Base-by-base conservation (phyloP, 2,113 vertebrate species). In the Takifugu bimaculatus region DNA sequence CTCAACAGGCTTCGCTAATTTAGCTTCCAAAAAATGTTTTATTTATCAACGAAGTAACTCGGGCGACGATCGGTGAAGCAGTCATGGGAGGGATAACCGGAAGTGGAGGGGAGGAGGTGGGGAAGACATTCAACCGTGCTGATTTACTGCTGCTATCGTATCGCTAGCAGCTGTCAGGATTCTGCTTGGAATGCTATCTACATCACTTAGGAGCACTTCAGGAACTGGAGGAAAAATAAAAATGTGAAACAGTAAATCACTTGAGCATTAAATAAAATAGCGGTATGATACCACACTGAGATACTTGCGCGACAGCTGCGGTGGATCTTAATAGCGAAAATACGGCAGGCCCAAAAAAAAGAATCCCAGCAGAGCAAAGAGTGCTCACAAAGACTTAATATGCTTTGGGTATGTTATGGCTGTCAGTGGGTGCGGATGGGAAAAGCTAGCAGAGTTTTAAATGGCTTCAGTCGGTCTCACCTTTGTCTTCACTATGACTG, bases 1-100 rank as follows among this genome's bases (percentile, higher is more conserved):
- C 80, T 87, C 83, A 85, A 88, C 85, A 88, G 75, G 78, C 80
- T 75, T 47, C 3, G 26, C 80, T 88, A 83, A 90, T 87, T 85
- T 81, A 86, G 84, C 78, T 65, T 80, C 81, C 72, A 76, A 85
- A 39, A 76, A 82, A 88, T 85, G 77, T 85, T 87, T 90, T 82
- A 89, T 91, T 90, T 86, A 87, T 77, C 80, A 78, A 78, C 77
- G 67, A 82, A 83, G 75, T 68, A 70, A 72, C 63, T 58, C 28
- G 39, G 57, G 60, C 57, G 57, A 74, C 86, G 85, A 85, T 87
- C 84, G 85, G 83, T 1, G 42, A 62, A 66, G 65, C 39, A n/a
- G 51, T 56, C 27, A 48, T n/a, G 13, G 27, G 4, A 57, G 28
- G 55, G 59, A 55, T n/a, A 32, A n/a, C 25, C 0, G 6, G 10